Evolutionary conservation across 2,113 vertebrate genomes (phyloP).

Genomic region (Stegostoma tigrinum): DNA sequence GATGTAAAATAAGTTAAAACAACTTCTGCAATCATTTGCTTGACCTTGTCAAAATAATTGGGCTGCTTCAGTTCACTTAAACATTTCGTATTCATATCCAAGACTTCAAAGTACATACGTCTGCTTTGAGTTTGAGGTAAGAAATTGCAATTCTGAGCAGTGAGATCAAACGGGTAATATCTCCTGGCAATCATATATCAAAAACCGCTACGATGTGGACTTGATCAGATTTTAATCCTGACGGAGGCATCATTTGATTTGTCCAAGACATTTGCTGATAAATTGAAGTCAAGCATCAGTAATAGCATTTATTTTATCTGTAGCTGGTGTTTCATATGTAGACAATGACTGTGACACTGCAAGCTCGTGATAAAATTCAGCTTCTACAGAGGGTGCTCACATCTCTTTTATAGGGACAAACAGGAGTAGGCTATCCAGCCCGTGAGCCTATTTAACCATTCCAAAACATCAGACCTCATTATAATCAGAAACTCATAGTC

Average conservation of each 20-base stretch:
- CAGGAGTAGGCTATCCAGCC: neutral
- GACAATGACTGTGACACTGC: neutral
- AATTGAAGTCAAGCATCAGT: neutral
- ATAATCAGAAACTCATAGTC: neutral
- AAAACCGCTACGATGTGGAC: neutral
- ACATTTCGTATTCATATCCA: neutral
- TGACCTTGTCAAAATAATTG: constrained; percentile 5
- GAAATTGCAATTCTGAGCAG: neutral
- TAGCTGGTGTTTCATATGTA: neutral
- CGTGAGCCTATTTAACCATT: neutral
- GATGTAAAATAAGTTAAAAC: neutral
- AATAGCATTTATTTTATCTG: neutral
- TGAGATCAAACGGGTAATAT: neutral
- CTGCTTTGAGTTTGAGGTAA: neutral
- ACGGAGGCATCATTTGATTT: neutral
- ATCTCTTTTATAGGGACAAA: neutral
- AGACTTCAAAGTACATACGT: neutral
- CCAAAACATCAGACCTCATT: neutral
- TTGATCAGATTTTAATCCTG: neutral
- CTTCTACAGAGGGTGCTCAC: neutral
- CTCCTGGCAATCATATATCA: neutral
- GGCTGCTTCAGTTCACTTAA: neutral
- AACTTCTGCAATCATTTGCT: neutral
- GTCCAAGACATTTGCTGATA: neutral
- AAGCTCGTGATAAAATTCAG: neutral